These are phyloP conservation scores for Paramormyrops kingsleyae DNA, from an alignment of 2,113 vertebrate genomes.

Conservation along the genomic window DNA sequence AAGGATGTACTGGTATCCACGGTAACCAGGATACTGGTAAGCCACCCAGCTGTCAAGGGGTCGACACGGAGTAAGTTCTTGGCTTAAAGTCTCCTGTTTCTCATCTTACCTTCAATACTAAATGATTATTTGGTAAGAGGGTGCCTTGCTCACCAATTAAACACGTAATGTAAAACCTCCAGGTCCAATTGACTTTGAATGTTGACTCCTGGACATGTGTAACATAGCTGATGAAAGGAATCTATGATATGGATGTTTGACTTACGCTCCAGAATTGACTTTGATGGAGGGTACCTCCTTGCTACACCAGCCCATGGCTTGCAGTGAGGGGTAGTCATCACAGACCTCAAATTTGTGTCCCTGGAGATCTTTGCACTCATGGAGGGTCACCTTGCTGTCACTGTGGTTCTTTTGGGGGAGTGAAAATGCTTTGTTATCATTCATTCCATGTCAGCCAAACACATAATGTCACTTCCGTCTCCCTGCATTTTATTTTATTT, in stretches of 20 bases:
- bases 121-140: background rate
- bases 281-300: slow-evolving; percentile 91
- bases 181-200: background rate
- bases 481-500: background rate
- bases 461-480: background rate
- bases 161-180: background rate
- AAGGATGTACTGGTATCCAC: slow-evolving; percentile 91
- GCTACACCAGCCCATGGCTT: slow-evolving; percentile 94
- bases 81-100: background rate
- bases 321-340: slow-evolving; percentile 88
- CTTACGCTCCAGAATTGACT: slow-evolving; percentile 90
- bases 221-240: background rate
- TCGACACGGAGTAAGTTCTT: slow-evolving; percentile 12
- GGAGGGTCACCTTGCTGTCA: slow-evolving; percentile 86
- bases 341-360: slow-evolving; percentile 88
- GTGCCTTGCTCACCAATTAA: background rate
- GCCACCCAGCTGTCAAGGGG: slow-evolving; percentile 78
- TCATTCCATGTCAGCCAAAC: background rate
- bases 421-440: background rate
- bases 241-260: slow-evolving; percentile 22
- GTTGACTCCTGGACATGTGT: background rate
- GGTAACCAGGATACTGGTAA: slow-evolving; percentile 94
- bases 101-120: background rate
- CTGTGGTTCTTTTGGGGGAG: slow-evolving; percentile 75
- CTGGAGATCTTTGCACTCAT: slow-evolving; percentile 89